Percentiles rank a stretch among this genome's conserved stretches.
Evolutionary conservation across 1,140 invertebrate genomes (phyloP).

Genomic region (Tribolium madens): DNA sequence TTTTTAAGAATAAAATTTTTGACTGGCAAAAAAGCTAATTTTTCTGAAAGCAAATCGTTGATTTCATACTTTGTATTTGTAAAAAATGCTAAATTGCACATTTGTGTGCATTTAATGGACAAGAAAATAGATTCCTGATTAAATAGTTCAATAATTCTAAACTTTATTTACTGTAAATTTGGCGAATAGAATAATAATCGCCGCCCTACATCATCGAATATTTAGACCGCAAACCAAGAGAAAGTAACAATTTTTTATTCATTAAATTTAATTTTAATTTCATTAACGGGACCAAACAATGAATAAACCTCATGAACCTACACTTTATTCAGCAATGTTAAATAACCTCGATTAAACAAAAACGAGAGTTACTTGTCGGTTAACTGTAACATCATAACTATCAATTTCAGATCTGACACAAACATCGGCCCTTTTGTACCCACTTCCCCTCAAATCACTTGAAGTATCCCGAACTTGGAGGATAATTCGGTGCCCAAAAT

Average conservation of each 20-base stretch:
- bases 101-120: background rate
- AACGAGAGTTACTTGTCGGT: conserved; percentile 64
- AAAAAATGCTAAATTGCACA: too few species aligned
- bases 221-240: conserved; percentile 32
- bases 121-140: background rate
- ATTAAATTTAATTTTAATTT: conserved; percentile 27
- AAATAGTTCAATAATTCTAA: background rate
- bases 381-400: conserved; percentile 68
- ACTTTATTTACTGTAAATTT: background rate
- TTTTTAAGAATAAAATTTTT: too few species aligned
- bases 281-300: conserved; percentile 22
- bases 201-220: conserved; percentile 16
- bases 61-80: too few species aligned
- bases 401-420: conserved; percentile 69
- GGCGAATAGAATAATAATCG: background rate
- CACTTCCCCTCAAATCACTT: conserved; percentile 63
- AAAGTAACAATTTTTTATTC: conserved; percentile 24
- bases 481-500: conserved; percentile 66
- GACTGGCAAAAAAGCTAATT: too few species aligned
- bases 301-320: background rate
- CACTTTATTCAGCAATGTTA: too few species aligned
- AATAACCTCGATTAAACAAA: conserved; percentile 52
- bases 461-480: conserved; percentile 65
- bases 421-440: conserved; percentile 66
- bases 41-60: too few species aligned